These are phyloP conservation scores for Lophochroa leadbeateri DNA, from an alignment of 2,113 vertebrate genomes.

Conservation along the genomic window DNA sequence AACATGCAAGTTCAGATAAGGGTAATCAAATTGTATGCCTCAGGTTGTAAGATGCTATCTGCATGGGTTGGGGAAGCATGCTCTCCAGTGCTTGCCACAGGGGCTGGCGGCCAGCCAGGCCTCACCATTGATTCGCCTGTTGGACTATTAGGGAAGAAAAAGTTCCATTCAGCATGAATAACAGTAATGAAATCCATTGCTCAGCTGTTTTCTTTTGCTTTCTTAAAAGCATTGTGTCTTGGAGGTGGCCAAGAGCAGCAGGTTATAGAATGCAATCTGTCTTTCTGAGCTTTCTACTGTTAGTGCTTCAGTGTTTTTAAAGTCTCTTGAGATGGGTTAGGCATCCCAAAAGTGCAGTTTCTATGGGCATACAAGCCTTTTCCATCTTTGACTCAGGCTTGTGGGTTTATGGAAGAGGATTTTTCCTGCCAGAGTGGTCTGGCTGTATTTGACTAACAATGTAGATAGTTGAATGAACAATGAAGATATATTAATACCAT, in stretches of 20 bases:
- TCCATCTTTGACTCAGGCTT: not conserved
- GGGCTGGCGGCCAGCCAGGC: not conserved
- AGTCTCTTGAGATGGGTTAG: not conserved
- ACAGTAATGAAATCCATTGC: not conserved
- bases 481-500: not conserved
- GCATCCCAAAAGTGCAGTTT: not conserved
- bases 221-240: not conserved
- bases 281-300: not conserved
- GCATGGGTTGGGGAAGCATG: not conserved
- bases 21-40: not conserved
- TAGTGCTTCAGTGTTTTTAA: not conserved
- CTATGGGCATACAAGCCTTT: not conserved
- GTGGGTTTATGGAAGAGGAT: not conserved
- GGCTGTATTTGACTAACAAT: not conserved
- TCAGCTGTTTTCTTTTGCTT: not conserved
- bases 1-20: slow-evolving; percentile 1
- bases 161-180: not conserved
- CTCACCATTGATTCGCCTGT: not conserved
- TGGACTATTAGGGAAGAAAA: not conserved
- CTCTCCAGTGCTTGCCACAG: not conserved
- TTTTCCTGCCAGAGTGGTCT: not conserved
- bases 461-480: not conserved
- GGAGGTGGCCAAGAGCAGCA: not conserved
- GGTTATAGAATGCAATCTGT: not conserved
- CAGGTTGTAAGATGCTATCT: not conserved